These are phyloP conservation scores for Pyxicephalus adspersus DNA, from an alignment of 2,113 vertebrate genomes.

Conservation along the genomic window DNA sequence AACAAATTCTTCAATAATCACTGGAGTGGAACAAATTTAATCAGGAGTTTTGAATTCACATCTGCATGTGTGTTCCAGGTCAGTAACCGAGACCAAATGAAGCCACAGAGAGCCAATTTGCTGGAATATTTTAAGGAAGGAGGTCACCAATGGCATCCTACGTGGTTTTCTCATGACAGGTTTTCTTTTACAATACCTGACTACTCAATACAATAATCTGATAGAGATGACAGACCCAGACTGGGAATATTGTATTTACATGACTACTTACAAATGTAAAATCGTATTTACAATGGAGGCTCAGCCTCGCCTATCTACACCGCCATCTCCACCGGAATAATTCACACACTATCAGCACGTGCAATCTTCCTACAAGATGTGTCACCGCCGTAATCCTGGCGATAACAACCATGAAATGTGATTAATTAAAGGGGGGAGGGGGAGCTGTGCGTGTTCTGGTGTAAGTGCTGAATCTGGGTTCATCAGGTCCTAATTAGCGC, in stretches of 20 bases:
- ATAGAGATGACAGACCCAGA: too few species aligned
- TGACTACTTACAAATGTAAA: slow-evolving; percentile 4
- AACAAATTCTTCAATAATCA: too few species aligned
- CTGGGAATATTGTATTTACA: not conserved
- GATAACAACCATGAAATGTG: not conserved
- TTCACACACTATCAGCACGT: not conserved
- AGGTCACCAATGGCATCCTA: too few species aligned
- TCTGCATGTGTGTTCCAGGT: too few species aligned
- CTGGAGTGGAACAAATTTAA: too few species aligned
- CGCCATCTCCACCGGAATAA: not conserved
- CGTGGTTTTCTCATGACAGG: too few species aligned
- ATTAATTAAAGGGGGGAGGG: not conserved
- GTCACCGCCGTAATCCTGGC: not conserved
- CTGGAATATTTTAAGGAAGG: too few species aligned
- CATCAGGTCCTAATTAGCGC: not conserved
- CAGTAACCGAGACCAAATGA: too few species aligned
- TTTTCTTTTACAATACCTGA: too few species aligned
- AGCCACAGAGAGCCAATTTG: too few species aligned
- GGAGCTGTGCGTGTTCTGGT: not conserved
- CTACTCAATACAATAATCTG: too few species aligned
- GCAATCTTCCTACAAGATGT: not conserved
- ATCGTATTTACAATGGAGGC: not conserved
- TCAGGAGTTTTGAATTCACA: too few species aligned
- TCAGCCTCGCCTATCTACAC: not conserved
- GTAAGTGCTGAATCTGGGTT: not conserved